A percentile compares a stretch with the other conserved stretches of the same genome.
phyloP scores from a whole-genome alignment of 2,797 vertebrate species.

The Eulemur mongoz region DNA sequence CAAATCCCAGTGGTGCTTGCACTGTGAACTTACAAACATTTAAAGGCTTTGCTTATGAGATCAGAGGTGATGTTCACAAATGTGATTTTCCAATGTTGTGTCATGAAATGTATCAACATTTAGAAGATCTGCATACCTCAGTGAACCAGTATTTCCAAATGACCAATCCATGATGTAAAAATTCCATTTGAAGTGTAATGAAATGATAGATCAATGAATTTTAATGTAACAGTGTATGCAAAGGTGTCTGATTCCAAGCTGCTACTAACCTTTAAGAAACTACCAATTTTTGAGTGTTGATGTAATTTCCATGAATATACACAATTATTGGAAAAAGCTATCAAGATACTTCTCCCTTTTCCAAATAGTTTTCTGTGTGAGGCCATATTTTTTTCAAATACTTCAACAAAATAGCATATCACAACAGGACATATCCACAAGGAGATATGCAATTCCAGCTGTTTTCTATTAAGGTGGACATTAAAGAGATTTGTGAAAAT shows the following conservation, averaged over 20 bases:
- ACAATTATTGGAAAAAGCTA: not conserved
- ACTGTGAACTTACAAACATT: not conserved
- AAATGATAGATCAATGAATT: not conserved
- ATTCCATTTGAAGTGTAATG: conserved; percentile 16
- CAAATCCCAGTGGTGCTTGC: not conserved
- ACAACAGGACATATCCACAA: not conserved
- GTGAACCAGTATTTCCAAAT: conserved; percentile 39
- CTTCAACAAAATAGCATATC: not conserved
- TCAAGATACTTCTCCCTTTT: conserved; percentile 4
- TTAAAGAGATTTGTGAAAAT: not conserved
- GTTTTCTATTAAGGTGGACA: not conserved
- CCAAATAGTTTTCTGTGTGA: not conserved
- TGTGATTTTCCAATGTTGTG: not conserved
- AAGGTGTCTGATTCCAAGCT: not conserved
- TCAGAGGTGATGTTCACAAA: conserved; percentile 9
- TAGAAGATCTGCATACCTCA: not conserved
- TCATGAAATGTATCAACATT: not conserved
- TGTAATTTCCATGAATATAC: not conserved
- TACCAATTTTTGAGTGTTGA: conserved; percentile 27
- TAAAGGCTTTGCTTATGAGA: not conserved
- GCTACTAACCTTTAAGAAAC: conserved; percentile 19
- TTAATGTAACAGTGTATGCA: conserved; percentile 4
- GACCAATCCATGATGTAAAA: conserved; percentile 4
- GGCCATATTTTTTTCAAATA: not conserved
- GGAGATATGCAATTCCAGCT: not conserved